These are phyloP conservation scores for Encarsia formosa DNA, from an alignment of 2,888 invertebrate genomes.

Conservation along the genomic window DNA sequence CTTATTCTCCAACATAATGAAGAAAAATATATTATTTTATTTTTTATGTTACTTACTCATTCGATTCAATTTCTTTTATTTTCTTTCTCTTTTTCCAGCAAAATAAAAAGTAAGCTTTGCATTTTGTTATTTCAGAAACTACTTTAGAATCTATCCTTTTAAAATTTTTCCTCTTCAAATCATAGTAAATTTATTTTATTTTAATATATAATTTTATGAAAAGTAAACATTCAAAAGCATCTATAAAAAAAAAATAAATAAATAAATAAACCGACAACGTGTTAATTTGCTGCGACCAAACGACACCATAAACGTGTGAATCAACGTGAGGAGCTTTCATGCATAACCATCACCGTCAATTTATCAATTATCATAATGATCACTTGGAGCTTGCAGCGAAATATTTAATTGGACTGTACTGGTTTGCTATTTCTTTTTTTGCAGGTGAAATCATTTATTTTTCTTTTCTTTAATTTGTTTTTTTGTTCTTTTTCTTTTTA, in stretches of 20 bases:
- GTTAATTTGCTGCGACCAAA: slow-evolving; percentile 48
- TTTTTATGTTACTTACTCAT: slow-evolving; percentile 10
- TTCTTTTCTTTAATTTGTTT: too few species aligned
- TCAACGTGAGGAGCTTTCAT: slow-evolving; percentile 3
- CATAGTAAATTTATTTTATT: slow-evolving; percentile 16
- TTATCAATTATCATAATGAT: too few species aligned
- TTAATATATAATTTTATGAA: slow-evolving; percentile 1
- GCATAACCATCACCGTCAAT: too few species aligned
- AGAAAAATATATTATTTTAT: slow-evolving; percentile 6
- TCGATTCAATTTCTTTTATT: background rate
- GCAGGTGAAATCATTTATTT: too few species aligned
- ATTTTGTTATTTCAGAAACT: slow-evolving; percentile 38
- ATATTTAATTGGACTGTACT: too few species aligned
- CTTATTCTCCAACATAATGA: background rate
- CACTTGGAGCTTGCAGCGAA: too few species aligned
- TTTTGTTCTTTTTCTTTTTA: too few species aligned
- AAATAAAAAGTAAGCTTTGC: slow-evolving; percentile 36
- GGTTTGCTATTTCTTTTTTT: too few species aligned
- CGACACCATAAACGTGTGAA: slow-evolving; percentile 22
- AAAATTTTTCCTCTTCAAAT: slow-evolving; percentile 17
- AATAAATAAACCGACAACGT: slow-evolving; percentile 32
- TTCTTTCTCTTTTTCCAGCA: background rate
- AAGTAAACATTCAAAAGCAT: slow-evolving; percentile 5
- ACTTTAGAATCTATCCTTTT: slow-evolving; percentile 5
- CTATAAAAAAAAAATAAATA: slow-evolving; percentile 15